Evolutionary conservation across 2,888 invertebrate genomes (phyloP).

Genomic region (Diadromus collaris): DNA sequence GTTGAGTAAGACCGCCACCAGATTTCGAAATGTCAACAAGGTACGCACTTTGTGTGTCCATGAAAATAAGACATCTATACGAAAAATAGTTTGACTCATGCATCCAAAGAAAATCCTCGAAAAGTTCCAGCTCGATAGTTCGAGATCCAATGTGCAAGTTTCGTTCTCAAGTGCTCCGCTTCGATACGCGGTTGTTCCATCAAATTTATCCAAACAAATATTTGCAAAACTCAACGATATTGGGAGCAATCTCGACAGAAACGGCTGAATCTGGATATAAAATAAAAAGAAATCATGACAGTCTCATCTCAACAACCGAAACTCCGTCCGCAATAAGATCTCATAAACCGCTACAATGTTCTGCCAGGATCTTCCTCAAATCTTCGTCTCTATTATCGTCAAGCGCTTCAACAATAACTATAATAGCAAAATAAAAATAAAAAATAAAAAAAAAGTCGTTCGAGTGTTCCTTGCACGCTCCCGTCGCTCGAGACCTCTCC

Average conservation of each 20-base stretch:
- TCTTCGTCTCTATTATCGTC: background rate
- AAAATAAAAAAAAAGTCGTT: background rate
- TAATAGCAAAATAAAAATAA: background rate
- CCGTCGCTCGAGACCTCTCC: conserved; percentile 6
- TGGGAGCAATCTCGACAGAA: background rate
- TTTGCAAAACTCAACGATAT: too few relatives aligned
- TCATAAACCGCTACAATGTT: background rate
- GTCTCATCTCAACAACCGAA: background rate
- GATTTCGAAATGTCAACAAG: too few relatives aligned
- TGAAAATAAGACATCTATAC: too few relatives aligned
- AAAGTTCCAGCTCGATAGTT: too few relatives aligned
- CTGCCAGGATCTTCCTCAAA: background rate
- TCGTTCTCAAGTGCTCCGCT: too few relatives aligned
- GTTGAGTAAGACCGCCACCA: too few relatives aligned
- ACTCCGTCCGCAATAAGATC: background rate
- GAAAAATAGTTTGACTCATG: too few relatives aligned
- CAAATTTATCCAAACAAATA: too few relatives aligned
- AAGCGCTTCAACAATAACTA: background rate
- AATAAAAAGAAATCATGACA: background rate
- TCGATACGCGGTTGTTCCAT: too few relatives aligned
- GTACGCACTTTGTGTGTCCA: too few relatives aligned
- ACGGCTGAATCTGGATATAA: background rate
- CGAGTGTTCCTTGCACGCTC: conserved; percentile 11
- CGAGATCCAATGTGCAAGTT: too few relatives aligned
- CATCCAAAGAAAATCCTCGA: too few relatives aligned